Conservation (phyloP, 2,888 invertebrate genomes). For the Drosophila eohydei region DNA sequence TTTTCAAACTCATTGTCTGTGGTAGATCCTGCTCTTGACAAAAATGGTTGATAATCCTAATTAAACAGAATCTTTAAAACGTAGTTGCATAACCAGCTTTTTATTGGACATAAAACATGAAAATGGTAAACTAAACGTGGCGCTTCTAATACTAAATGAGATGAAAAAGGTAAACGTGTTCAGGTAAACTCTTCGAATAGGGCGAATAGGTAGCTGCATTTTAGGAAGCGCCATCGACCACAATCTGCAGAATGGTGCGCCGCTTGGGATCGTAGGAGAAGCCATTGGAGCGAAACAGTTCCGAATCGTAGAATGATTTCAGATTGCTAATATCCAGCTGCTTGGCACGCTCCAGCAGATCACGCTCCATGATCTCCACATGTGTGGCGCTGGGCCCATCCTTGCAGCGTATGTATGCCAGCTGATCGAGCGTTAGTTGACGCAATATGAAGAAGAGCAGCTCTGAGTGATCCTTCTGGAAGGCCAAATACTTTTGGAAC, state of each 20-base stretch:
- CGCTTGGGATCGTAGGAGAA: slow-evolving; percentile 93
- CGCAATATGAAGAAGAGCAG: slow-evolving; percentile 97
- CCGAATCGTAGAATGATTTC: slow-evolving; percentile 95
- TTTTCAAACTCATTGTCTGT: background rate
- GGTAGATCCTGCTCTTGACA: slow-evolving; percentile 1
- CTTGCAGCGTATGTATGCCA: slow-evolving; percentile 91
- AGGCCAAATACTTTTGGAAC: slow-evolving; percentile 96
- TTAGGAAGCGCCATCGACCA: slow-evolving; percentile 87
- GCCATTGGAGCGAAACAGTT: slow-evolving; percentile 94
- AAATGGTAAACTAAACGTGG: slow-evolving; percentile 34
- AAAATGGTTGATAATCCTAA: background rate
- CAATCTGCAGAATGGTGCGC: slow-evolving; percentile 93
- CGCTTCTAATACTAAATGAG: slow-evolving; percentile 50
- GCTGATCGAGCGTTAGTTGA: slow-evolving; percentile 95
- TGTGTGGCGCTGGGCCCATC: slow-evolving; percentile 89
- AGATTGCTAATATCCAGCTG: slow-evolving; percentile 96
- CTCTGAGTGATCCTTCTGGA: slow-evolving; percentile 98
- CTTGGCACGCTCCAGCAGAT: slow-evolving; percentile 93
- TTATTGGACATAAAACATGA: slow-evolving; percentile 44
- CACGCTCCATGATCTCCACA: slow-evolving; percentile 94
- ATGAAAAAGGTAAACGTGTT: slow-evolving; percentile 21
- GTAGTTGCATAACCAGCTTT: slow-evolving; percentile 26
- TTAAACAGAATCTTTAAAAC: background rate
- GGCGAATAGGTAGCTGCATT: background rate
- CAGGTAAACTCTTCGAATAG: background rate